A percentile compares a stretch with the other conserved stretches of the same genome.
phyloP scores from a whole-genome alignment of 2,113 vertebrate species.

The Cygnus buccinator region DNA sequence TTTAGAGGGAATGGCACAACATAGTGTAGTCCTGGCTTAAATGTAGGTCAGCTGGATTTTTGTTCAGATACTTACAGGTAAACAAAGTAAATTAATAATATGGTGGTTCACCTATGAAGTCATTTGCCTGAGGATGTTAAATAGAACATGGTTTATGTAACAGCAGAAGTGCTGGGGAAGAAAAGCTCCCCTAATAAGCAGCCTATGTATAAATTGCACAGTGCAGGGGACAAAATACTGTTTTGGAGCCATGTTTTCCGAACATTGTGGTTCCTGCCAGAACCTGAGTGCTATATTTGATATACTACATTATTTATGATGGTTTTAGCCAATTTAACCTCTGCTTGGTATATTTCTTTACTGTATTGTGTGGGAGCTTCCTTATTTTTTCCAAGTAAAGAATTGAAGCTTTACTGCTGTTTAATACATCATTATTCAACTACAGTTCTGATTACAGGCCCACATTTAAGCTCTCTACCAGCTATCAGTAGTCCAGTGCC shows the following conservation, averaged over 20 bases:
- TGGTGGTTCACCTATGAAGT: background rate
- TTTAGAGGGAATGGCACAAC: background rate
- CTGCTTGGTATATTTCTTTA: background rate
- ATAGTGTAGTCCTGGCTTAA: background rate
- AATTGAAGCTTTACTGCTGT: background rate
- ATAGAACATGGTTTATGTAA: background rate
- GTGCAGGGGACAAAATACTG: rapidly evolving
- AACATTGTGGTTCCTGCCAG: background rate
- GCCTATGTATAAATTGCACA: background rate
- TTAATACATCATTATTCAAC: background rate
- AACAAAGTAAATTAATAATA: background rate
- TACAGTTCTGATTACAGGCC: background rate
- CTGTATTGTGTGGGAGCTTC: background rate
- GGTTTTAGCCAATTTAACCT: no score
- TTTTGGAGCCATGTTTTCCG: background rate
- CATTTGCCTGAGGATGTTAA: background rate
- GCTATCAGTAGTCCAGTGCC: background rate
- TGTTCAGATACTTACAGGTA: background rate
- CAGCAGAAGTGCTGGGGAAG: background rate
- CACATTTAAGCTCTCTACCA: background rate
- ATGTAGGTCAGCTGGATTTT: background rate
- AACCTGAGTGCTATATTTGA: background rate
- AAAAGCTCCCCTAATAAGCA: background rate
- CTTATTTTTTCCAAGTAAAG: background rate
- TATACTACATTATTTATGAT: background rate